Evolutionary conservation across 2,113 vertebrate genomes (phyloP).

Genomic region (Marcusenius ussheri): DNA sequence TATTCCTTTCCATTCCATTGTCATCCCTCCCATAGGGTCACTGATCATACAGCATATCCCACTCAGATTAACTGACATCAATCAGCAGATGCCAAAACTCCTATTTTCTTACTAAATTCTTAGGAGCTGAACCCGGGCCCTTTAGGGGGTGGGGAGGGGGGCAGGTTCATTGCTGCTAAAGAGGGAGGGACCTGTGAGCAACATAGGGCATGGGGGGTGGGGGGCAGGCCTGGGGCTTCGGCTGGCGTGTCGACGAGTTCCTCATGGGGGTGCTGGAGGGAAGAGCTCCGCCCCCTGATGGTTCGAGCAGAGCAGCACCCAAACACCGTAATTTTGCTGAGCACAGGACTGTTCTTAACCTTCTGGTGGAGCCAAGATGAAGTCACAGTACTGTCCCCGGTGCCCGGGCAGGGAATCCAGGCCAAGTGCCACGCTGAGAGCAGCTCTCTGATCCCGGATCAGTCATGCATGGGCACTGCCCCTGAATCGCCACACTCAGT

Average conservation of each 20-base stretch:
- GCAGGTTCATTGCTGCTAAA: background rate
- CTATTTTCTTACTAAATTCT: background rate
- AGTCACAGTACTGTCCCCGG: background rate
- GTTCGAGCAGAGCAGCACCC: background rate
- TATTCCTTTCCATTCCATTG: background rate
- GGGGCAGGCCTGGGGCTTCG: background rate
- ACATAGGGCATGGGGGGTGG: background rate
- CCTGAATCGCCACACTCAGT: background rate
- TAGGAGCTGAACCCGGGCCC: background rate
- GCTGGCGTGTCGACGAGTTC: background rate
- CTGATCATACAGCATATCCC: background rate
- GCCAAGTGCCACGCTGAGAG: background rate
- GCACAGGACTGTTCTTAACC: background rate
- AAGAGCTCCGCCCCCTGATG: background rate
- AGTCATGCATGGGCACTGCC: background rate
- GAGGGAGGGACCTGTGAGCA: background rate
- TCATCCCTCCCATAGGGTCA: background rate
- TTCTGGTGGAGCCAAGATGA: background rate
- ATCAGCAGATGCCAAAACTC: background rate
- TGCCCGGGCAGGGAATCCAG: background rate
- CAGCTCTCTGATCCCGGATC: conserved; percentile 3
- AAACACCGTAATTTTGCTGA: background rate
- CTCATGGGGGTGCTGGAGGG: background rate
- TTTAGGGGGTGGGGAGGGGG: background rate
- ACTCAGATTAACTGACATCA: background rate